These are phyloP conservation scores for Eupristina koningsbergeri DNA, from an alignment of 1,140 invertebrate species.

Conservation along the genomic window DNA sequence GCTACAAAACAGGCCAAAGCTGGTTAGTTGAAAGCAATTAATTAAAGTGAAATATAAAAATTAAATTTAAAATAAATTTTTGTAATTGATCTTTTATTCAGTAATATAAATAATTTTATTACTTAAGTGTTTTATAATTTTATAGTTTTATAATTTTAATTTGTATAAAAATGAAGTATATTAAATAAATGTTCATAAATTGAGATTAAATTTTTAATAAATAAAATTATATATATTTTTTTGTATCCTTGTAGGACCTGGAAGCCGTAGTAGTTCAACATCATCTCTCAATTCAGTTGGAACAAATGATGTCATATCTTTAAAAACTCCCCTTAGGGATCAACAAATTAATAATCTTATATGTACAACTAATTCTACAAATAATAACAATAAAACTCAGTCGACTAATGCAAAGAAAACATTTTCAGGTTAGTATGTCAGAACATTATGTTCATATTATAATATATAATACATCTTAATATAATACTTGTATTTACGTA, in stretches of 20 bases:
- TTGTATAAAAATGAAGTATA: not conserved
- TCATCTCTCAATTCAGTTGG: slow-evolving; percentile 75
- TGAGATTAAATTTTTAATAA: not conserved
- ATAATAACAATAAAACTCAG: slow-evolving; percentile 67
- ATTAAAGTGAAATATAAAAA: no score
- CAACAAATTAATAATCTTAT: slow-evolving; percentile 69
- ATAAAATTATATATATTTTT: not conserved
- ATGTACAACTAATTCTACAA: slow-evolving; percentile 65
- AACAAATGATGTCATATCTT: slow-evolving; percentile 67
- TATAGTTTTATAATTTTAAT: not conserved
- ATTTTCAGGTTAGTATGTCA: slow-evolving; percentile 60
- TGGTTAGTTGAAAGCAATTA: slow-evolving; percentile 63
- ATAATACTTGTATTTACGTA: no score
- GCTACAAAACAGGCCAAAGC: slow-evolving; percentile 87
- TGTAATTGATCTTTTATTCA: not conserved
- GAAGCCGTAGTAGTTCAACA: slow-evolving; percentile 75
- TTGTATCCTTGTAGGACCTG: slow-evolving; percentile 61
- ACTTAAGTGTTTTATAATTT: not conserved
- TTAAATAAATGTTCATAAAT: not conserved
- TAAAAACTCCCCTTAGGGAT: slow-evolving; percentile 68
- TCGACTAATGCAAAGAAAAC: slow-evolving; percentile 62
- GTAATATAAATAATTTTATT: not conserved
- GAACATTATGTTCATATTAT: not conserved
- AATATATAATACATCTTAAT: no score
- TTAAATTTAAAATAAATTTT: not conserved